A percentile compares a stretch with the other conserved stretches of the same genome.
Conservation (phyloP, 2,797 vertebrate genomes). For the Rhinophrynus dorsalis region DNA sequence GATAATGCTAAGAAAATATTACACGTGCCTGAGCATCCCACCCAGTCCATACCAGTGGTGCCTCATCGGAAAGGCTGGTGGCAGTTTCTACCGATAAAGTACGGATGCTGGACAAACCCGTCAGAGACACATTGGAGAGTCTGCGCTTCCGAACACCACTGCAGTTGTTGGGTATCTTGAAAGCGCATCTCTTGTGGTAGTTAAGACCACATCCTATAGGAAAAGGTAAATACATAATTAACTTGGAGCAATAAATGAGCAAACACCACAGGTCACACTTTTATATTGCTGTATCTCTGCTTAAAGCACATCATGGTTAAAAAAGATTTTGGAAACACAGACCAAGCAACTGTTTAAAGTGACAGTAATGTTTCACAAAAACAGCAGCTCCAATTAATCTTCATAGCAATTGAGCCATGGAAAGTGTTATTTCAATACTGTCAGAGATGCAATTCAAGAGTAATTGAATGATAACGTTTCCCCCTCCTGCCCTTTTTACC, state of each 20-base stretch:
- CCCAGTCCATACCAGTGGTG: constrained; percentile 77
- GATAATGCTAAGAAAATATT: background rate
- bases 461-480: too few species aligned
- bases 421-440: too few species aligned
- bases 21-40: background rate
- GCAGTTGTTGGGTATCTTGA: constrained; percentile 98
- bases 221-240: background rate
- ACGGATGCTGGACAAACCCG: constrained; percentile 73
- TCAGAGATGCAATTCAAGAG: too few species aligned
- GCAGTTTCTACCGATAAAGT: constrained; percentile 84
- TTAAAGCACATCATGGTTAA: too few species aligned
- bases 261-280: too few species aligned
- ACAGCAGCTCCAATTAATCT: too few species aligned
- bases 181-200: constrained; percentile 96
- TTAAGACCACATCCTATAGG: constrained; percentile 90
- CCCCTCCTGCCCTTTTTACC: too few species aligned
- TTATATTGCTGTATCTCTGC: too few species aligned
- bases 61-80: constrained; percentile 73
- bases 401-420: too few species aligned
- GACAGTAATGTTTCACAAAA: too few species aligned
- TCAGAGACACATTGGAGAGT: constrained; percentile 90
- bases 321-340: too few species aligned
- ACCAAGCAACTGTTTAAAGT: too few species aligned
- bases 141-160: constrained; percentile 87
- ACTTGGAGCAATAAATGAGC: background rate